Conservation (phyloP, 37 sponge, comb jelly and placozoan species). For the Amphimedon queenslandica region DNA sequence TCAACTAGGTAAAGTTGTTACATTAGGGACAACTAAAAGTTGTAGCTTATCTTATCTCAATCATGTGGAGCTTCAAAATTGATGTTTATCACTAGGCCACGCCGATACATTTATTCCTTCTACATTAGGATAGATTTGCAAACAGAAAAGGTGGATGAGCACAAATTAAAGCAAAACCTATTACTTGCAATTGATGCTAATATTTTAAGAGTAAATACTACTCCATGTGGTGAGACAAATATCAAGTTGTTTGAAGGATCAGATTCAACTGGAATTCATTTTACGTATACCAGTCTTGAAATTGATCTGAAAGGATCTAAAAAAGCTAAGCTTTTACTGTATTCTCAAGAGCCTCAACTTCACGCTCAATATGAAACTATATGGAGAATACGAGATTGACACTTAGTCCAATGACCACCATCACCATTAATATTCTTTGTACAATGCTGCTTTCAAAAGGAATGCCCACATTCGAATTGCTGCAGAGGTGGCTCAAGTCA, state of each 20-base stretch:
- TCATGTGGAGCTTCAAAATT: conserved; percentile 33
- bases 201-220: conserved; percentile 24
- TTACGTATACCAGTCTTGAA: neutral
- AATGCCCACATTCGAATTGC: conserved; percentile 21
- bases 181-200: conserved; percentile 27
- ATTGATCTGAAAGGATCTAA: conserved; percentile 1
- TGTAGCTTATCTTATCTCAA: conserved; percentile 22
- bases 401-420: conserved; percentile 19
- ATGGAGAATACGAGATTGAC: conserved; percentile 18
- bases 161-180: conserved; percentile 9
- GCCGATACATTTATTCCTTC: conserved; percentile 35
- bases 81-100: conserved; percentile 22
- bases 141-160: conserved; percentile 16
- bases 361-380: conserved; percentile 22
- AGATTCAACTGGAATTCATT: conserved; percentile 6
- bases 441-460: conserved; percentile 18
- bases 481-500: neutral
- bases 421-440: conserved; percentile 19
- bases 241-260: conserved; percentile 32
- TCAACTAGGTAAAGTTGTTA: conserved; percentile 6
- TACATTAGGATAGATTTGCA: conserved; percentile 15
- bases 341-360: neutral
- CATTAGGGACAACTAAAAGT: conserved; percentile 8
- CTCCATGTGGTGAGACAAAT: conserved; percentile 33
- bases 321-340: conserved; percentile 7